These are phyloP conservation scores for Cherax destructor DNA, from an alignment of 1,140 invertebrate species.

Conservation along the genomic window DNA sequence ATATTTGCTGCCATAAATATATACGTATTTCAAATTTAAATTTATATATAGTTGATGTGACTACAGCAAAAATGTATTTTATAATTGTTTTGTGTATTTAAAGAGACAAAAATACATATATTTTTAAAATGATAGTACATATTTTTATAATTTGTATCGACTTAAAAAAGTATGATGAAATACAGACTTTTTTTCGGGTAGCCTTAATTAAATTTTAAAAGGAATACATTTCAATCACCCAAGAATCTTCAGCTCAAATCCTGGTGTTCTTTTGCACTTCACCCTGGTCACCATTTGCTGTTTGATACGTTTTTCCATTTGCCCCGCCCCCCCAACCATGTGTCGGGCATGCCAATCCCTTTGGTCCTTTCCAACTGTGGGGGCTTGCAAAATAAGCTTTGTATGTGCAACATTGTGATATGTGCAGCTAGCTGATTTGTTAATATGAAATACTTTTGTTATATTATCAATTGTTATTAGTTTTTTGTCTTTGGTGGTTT, in stretches of 20 bases:
- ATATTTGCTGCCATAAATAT: neutral
- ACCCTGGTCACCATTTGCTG: constrained; percentile 17
- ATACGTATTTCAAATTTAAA: no score
- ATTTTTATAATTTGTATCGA: neutral
- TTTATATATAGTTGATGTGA: neutral
- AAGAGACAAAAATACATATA: neutral
- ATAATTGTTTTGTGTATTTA: neutral
- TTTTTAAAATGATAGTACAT: no score
- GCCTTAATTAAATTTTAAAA: neutral
- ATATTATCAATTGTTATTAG: neutral
- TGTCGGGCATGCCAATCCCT: constrained; percentile 1
- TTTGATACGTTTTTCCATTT: constrained; percentile 10
- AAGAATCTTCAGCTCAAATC: neutral
- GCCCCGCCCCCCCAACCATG: neutral
- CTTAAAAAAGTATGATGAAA: neutral
- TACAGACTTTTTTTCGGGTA: neutral
- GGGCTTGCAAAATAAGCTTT: constrained; percentile 4
- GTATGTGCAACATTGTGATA: neutral
- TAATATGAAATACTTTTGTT: neutral
- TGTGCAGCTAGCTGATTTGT: neutral
- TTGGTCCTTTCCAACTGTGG: neutral
- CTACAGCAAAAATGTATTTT: neutral
- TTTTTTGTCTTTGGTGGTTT: neutral
- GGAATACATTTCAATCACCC: neutral
- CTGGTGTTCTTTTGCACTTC: constrained; percentile 39